phyloP scores from a whole-genome alignment of 2,113 vertebrate species.

The Ageneiosus marmoratus region DNA sequence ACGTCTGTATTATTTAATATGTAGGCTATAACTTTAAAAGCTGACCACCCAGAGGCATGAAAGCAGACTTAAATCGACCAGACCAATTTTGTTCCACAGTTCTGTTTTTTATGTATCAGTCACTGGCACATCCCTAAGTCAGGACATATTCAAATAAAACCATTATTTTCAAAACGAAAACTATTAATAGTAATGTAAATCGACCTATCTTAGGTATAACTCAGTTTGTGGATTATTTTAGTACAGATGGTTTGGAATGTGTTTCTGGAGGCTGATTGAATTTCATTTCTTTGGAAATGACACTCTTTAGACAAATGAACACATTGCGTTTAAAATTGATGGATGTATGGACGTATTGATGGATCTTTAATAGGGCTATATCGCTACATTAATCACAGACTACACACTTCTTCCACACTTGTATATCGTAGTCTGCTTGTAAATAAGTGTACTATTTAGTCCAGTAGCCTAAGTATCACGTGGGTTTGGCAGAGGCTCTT shows the following conservation, averaged over 20 bases:
- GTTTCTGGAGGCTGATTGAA: not conserved
- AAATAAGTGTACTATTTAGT: not conserved
- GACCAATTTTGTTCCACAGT: not conserved
- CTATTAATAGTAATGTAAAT: not conserved
- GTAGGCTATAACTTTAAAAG: conserved; percentile 1
- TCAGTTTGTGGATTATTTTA: not conserved
- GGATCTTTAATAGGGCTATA: not conserved
- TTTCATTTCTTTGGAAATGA: not conserved
- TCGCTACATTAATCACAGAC: not conserved
- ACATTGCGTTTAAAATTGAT: not conserved
- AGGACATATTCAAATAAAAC: not conserved
- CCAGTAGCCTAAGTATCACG: not conserved
- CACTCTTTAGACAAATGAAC: not conserved
- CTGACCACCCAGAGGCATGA: not conserved
- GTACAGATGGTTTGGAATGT: not conserved
- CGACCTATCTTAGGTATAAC: not conserved
- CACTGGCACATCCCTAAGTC: not conserved
- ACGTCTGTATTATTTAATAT: not conserved
- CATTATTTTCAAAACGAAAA: conserved; percentile 1
- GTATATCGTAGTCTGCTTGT: not conserved
- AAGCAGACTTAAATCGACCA: not conserved
- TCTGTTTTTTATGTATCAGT: not conserved
- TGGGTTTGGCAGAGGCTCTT: not conserved
- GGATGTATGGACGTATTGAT: not conserved
- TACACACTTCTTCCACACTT: not conserved